phyloP scores from a whole-genome alignment of 2,888 invertebrate genomes.

The Mesorhabditis spiculigera region DNA sequence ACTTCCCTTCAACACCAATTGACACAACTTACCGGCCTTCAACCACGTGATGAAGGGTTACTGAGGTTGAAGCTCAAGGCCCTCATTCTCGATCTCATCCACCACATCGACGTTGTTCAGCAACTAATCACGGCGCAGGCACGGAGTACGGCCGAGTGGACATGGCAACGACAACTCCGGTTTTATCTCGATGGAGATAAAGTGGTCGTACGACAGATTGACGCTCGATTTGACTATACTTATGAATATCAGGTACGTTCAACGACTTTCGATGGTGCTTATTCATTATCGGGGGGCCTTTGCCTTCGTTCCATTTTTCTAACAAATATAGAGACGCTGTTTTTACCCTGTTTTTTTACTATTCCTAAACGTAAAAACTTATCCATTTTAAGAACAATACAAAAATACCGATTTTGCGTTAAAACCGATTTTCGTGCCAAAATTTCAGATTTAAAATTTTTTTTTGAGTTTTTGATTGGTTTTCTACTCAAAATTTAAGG shows the following conservation, averaged over 20 bases:
- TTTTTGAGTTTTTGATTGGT: too few relatives aligned
- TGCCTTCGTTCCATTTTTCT: too few relatives aligned
- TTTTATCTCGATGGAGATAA: conserved; percentile 46
- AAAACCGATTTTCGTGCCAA: too few relatives aligned
- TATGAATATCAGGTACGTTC: conserved; percentile 78
- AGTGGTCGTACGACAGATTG: conserved; percentile 80
- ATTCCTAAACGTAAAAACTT: too few relatives aligned
- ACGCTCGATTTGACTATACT: conserved; percentile 88
- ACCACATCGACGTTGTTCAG: conserved; percentile 80
- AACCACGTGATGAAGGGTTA: conserved; percentile 61
- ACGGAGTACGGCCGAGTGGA: conserved; percentile 72
- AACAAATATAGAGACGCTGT: too few relatives aligned
- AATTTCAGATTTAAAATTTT: too few relatives aligned
- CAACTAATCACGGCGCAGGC: conserved; percentile 71
- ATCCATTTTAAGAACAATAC: too few relatives aligned
- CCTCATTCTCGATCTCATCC: conserved; percentile 85
- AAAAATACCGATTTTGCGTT: too few relatives aligned
- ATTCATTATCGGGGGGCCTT: too few relatives aligned
- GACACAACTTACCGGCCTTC: not conserved
- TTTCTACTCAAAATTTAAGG: too few relatives aligned
- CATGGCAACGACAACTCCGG: conserved; percentile 89
- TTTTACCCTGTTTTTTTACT: too few relatives aligned
- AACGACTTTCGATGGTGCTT: too few relatives aligned
- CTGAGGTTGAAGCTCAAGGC: conserved; percentile 83
- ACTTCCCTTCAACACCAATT: not conserved